Evolutionary conservation across 2,113 vertebrate genomes (phyloP).

Genomic region (Pseudopodoces humilis): DNA sequence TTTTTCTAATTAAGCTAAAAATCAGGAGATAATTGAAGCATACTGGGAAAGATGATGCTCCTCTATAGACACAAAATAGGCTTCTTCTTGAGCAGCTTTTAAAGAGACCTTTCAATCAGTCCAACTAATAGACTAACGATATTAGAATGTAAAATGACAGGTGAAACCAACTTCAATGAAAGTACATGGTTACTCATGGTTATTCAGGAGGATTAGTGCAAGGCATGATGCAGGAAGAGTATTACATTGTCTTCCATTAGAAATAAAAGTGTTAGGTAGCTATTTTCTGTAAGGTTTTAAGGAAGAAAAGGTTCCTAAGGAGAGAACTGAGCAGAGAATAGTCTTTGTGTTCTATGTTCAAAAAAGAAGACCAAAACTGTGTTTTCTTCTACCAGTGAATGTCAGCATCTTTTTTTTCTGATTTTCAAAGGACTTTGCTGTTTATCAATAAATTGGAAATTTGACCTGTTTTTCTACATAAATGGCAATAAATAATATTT

Average conservation of each 20-base stretch:
- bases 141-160: background rate
- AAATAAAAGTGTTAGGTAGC: background rate
- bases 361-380: background rate
- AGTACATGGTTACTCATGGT: background rate
- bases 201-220: background rate
- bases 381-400: background rate
- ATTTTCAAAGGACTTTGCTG: background rate
- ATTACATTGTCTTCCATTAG: background rate
- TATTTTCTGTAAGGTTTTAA: background rate
- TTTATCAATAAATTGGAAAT: background rate
- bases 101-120: background rate
- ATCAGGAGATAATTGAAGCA: background rate
- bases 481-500: background rate
- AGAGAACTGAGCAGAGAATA: background rate
- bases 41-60: background rate
- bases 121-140: background rate
- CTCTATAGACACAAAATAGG: background rate
- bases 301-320: background rate
- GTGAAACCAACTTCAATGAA: background rate
- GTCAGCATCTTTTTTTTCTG: background rate
- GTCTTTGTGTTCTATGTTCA: background rate
- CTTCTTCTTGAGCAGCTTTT: background rate
- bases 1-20: background rate
- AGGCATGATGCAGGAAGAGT: background rate
- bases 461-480: background rate